These are phyloP conservation scores for Probosciger aterrimus DNA, from an alignment of 2,113 vertebrate genomes.

Conservation along the genomic window DNA sequence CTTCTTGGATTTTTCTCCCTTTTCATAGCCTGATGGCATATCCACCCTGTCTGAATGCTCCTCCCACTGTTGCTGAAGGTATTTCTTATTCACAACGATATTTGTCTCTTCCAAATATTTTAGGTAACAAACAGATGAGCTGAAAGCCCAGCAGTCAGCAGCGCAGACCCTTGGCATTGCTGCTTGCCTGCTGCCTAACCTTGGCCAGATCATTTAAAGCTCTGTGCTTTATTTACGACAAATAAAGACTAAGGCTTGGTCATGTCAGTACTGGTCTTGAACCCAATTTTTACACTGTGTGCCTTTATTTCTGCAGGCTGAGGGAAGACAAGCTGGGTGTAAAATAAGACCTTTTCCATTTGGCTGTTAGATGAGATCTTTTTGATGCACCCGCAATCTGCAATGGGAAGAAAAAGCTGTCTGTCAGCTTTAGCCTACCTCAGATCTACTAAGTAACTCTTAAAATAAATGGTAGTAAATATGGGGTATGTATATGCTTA, in stretches of 20 bases:
- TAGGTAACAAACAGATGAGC: background rate
- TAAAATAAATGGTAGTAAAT: slow-evolving; percentile 26
- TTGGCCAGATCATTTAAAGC: background rate
- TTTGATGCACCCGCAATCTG: background rate
- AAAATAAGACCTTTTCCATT: background rate
- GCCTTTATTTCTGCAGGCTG: background rate
- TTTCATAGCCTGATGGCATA: background rate
- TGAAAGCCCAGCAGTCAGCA: background rate
- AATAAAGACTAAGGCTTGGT: background rate
- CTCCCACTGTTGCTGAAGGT: background rate
- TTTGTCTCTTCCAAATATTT: background rate
- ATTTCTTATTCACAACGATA: background rate
- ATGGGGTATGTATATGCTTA: slow-evolving; percentile 29
- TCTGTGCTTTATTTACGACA: background rate
- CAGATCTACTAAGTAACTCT: slow-evolving; percentile 20
- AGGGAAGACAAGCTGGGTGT: background rate
- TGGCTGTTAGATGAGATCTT: background rate
- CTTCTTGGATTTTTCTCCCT: background rate
- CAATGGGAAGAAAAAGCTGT: background rate
- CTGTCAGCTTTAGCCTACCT: slow-evolving; percentile 16
- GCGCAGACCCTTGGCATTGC: background rate
- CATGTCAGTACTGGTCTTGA: background rate
- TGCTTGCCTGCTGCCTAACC: background rate
- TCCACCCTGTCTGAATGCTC: background rate
- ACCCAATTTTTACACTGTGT: background rate